Percentiles rank a stretch among this genome's conserved stretches.
Evolutionary conservation across 2,797 vertebrate species (phyloP).

Genomic region (Coluber constrictor): DNA sequence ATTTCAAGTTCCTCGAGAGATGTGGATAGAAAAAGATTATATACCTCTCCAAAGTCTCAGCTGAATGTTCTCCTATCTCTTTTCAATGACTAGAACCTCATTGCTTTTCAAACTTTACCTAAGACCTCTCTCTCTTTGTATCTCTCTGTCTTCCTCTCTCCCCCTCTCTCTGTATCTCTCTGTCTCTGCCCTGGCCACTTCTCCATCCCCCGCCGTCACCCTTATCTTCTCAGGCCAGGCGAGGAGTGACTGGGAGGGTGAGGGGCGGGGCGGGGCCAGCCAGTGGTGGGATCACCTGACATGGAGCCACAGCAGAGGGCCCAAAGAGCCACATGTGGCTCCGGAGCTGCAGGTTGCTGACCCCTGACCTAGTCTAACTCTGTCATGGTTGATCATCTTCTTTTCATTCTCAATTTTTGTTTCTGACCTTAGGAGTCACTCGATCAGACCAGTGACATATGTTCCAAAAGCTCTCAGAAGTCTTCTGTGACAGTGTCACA

Average conservation of each 20-base stretch:
- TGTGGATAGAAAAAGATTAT: background rate
- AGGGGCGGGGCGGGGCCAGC: no score
- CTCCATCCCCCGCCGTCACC: no score
- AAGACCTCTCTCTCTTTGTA: background rate
- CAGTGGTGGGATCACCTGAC: no score
- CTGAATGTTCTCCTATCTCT: background rate
- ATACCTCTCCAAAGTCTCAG: background rate
- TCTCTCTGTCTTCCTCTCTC: no score
- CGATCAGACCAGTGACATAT: background rate
- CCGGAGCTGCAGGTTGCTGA: no score
- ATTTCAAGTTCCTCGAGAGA: no score
- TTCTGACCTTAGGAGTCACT: background rate
- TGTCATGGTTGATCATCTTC: background rate
- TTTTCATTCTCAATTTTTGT: background rate
- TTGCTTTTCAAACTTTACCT: background rate
- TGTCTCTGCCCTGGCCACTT: no score
- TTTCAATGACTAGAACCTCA: background rate
- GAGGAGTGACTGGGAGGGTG: no score
- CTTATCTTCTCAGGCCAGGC: no score
- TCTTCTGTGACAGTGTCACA: background rate
- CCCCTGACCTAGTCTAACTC: background rate
- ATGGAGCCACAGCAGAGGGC: no score
- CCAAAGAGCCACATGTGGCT: no score
- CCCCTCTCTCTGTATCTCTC: no score
- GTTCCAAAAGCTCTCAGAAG: background rate